Evolutionary conservation across 2,888 invertebrate species (phyloP).

Genomic region (Ormia ochracea): DNA sequence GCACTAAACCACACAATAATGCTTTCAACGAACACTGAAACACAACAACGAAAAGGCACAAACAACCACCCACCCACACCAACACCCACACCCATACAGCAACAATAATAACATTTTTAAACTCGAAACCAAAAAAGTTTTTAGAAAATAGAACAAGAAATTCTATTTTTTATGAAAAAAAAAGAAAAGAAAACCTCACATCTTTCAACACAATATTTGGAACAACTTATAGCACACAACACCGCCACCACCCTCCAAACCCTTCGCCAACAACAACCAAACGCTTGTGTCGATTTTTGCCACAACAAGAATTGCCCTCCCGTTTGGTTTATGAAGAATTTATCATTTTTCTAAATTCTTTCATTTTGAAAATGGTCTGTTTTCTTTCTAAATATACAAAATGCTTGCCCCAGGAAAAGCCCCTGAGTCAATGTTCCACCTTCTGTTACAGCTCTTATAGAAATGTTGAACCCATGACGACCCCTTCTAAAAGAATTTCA

Average conservation of each 20-base stretch:
- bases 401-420: constrained; percentile 1
- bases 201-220: constrained; percentile 46
- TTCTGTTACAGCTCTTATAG: constrained; percentile 40
- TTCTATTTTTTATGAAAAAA: constrained; percentile 51
- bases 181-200: constrained; percentile 48
- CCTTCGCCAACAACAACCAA: constrained; percentile 2
- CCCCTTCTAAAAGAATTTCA: constrained; percentile 12
- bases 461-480: constrained; percentile 20
- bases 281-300: constrained; percentile 56
- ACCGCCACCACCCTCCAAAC: not conserved
- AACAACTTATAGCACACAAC: not conserved
- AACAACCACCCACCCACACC: constrained; percentile 39
- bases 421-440: constrained; percentile 20
- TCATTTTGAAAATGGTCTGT: constrained; percentile 8
- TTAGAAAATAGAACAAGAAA: constrained; percentile 50
- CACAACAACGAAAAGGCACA: constrained; percentile 34
- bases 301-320: constrained; percentile 48
- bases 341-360: constrained; percentile 23
- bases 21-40: constrained; percentile 38
- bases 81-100: constrained; percentile 12
- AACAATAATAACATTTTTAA: constrained; percentile 26
- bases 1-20: constrained; percentile 25
- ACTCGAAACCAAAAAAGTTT: constrained; percentile 39
- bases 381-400: not conserved
- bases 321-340: constrained; percentile 38